These are phyloP conservation scores for Lobophora halterata DNA, from an alignment of 2,888 invertebrate species.

Conservation along the genomic window DNA sequence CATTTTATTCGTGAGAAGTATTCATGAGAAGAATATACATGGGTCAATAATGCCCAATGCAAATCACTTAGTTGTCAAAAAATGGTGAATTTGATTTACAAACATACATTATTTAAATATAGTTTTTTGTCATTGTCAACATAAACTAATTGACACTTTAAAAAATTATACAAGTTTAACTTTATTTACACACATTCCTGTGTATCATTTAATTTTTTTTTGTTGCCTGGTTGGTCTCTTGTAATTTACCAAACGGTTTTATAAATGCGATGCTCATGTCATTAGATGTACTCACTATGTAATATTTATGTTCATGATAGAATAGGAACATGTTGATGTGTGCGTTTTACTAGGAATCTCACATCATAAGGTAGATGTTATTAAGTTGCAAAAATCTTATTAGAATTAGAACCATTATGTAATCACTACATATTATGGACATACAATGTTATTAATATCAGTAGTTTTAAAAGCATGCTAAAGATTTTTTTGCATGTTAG, in stretches of 20 bases:
- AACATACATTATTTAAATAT: too few species aligned
- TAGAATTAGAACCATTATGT: slow-evolving; percentile 45
- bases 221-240: background rate
- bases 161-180: background rate
- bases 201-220: slow-evolving; percentile 20
- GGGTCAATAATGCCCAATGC: too few species aligned
- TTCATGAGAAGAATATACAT: too few species aligned
- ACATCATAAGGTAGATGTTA: slow-evolving; percentile 51
- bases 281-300: slow-evolving; percentile 35
- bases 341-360: slow-evolving; percentile 47
- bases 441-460: slow-evolving; percentile 67
- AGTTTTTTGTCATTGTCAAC: too few species aligned
- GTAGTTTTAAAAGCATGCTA: slow-evolving; percentile 55
- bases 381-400: slow-evolving; percentile 43
- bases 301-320: slow-evolving; percentile 25
- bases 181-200: slow-evolving; percentile 32
- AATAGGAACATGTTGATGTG: slow-evolving; percentile 37
- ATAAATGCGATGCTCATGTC: slow-evolving; percentile 29
- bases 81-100: too few species aligned
- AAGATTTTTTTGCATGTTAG: slow-evolving; percentile 71
- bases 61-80: too few species aligned
- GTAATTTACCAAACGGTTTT: too few species aligned
- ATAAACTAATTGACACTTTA: slow-evolving; percentile 6
- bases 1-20: too few species aligned
- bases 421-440: slow-evolving; percentile 51